Conservation (phyloP, 2,113 vertebrate species). For the Perognathus longimembris region DNA sequence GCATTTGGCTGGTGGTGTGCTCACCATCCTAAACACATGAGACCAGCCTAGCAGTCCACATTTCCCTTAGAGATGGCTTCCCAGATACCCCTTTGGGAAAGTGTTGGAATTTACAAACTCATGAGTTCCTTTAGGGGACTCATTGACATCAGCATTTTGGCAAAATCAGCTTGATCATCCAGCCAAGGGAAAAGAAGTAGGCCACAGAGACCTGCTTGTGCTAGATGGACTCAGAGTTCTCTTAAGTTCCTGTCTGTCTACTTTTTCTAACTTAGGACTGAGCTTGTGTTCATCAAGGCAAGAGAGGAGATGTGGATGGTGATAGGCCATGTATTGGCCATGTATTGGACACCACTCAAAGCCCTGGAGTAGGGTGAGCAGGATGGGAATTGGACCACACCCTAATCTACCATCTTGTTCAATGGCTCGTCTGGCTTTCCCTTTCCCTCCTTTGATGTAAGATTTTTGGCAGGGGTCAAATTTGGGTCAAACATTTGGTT, state of each 20-base stretch:
- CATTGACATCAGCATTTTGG: neutral
- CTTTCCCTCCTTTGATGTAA: neutral
- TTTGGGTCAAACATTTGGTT: constrained; percentile 44
- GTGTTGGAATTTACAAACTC: neutral
- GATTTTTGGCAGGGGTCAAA: constrained; percentile 3
- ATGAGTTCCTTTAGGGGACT: neutral
- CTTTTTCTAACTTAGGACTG: neutral
- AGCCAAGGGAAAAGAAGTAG: neutral
- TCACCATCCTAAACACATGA: neutral
- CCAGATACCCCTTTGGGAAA: constrained; percentile 16
- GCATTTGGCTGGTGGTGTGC: neutral
- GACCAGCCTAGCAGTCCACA: neutral
- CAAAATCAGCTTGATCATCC: neutral
- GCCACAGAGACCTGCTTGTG: neutral
- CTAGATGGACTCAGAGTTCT: constrained; percentile 4
- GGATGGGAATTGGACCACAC: neutral
- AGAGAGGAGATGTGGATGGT: neutral
- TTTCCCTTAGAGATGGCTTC: neutral
- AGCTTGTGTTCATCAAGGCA: neutral
- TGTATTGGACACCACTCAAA: neutral
- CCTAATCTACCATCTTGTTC: neutral
- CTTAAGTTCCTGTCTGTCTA: neutral
- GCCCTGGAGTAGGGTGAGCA: neutral
- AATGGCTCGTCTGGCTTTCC: neutral
- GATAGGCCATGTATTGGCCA: neutral